These are phyloP conservation scores for Glaucomys volans DNA, from an alignment of 2,113 vertebrate genomes.

Conservation along the genomic window DNA sequence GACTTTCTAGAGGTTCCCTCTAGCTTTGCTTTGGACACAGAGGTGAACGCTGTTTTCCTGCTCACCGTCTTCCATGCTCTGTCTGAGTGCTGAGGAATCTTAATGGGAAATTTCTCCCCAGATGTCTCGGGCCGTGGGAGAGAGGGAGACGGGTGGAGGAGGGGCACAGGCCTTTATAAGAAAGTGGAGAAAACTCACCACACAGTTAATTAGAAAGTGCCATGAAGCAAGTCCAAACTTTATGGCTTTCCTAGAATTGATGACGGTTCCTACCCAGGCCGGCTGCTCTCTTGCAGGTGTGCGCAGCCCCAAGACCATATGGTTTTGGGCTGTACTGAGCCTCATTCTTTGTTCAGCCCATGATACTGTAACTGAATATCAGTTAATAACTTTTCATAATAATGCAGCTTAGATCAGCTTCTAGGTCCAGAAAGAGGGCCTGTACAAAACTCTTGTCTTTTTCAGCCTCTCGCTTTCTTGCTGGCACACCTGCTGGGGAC, in stretches of 20 bases:
- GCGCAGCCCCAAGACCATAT: conserved; percentile 63
- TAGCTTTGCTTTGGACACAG: background rate
- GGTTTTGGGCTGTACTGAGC: conserved; percentile 67
- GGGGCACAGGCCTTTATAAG: conserved; percentile 58
- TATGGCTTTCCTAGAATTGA: conserved; percentile 76
- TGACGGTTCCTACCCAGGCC: conserved; percentile 69
- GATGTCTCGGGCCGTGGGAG: background rate
- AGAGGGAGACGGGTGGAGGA: background rate
- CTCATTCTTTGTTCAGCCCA: conserved; percentile 75
- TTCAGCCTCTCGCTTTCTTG: conserved; percentile 44
- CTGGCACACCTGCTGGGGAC: conserved; percentile 75
- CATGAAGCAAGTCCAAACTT: conserved; percentile 82
- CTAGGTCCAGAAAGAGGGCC: conserved; percentile 55
- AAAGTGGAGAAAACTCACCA: conserved; percentile 77
- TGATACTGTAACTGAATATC: conserved; percentile 84
- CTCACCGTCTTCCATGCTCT: background rate
- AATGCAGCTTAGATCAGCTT: conserved; percentile 71
- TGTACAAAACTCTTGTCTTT: conserved; percentile 71
- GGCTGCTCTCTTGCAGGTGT: conserved; percentile 81
- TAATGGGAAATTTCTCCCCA: background rate
- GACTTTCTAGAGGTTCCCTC: background rate
- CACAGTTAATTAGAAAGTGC: conserved; percentile 82
- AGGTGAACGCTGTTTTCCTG: conserved; percentile 16
- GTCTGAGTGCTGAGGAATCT: background rate
- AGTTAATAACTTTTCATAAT: conserved; percentile 85